Base-by-base conservation (phyloP, 2,113 vertebrate genomes). In the Calyptomena viridis region DNA sequence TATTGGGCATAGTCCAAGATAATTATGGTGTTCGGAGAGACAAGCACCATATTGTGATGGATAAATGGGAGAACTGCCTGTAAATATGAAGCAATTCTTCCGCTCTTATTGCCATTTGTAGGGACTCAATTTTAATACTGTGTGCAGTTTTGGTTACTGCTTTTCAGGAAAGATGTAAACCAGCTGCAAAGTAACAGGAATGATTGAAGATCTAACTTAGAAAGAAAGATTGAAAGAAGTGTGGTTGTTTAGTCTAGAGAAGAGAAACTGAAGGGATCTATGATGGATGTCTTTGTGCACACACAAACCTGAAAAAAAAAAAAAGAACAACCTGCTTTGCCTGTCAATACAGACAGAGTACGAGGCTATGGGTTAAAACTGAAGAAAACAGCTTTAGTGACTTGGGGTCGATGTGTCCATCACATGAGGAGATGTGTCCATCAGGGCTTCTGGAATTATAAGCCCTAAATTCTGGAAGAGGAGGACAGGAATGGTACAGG, bases 211-310 rank as follows among this genome's bases (percentile, higher is more conserved):
- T 60, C 84, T 81, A 52, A 75, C 64, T 81, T 78, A 90, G 69
- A 81, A 92, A 72, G 88, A 93, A 75, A 84, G 76, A 95, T 71
- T 94, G 90, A 92, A 93, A 94, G 85, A 90, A 93, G 52, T 78
- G 40, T 60, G 8, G 15, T 93, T 95, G 89, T 97, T 97, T 97
- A 97, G 94, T 97, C 96, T 97, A 84, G 73, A 68, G 76, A 87
- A 78, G 69, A 93, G 80, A 90, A 96, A 71, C 47, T 74, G 90
- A 90, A 93, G 40, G 6, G 33, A 47, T 74, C 79, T 77, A 9
- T 92, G 95, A 92, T 92, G 84, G 83, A 90, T 92, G 60, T 68
- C 76, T 84, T 72, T 81, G 64, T 87, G 76, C 42, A 60, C 24
- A 77, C 39, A 74, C 6, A 85, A 55, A 63, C 30, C 75, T 90